Percentiles rank a stretch among this genome's conserved stretches.
phyloP scores from a whole-genome alignment of 37 sponge, comb jelly and placozoan species.

The Aplysina aerophoba region DNA sequence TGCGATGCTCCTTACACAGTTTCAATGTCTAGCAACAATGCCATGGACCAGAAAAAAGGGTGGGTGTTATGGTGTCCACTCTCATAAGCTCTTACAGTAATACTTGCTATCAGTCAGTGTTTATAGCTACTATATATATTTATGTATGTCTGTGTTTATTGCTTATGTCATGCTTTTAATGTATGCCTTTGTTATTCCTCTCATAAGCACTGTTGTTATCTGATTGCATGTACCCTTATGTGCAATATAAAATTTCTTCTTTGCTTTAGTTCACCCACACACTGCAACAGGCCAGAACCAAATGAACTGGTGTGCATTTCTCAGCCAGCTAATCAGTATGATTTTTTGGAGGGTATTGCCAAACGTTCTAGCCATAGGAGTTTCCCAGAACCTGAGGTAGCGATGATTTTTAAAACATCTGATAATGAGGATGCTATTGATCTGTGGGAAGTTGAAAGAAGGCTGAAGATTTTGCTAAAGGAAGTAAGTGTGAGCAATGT shows the following conservation, averaged over 20 bases:
- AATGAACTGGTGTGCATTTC: background rate
- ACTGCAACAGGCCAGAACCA: background rate
- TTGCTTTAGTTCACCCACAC: background rate
- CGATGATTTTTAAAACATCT: conserved; percentile 78
- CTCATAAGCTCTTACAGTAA: too few relatives aligned
- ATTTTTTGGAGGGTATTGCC: conserved; percentile 70
- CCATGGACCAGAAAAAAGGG: too few relatives aligned
- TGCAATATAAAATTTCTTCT: background rate
- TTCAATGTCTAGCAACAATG: too few relatives aligned
- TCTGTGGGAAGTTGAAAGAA: conserved; percentile 68
- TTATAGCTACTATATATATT: too few relatives aligned
- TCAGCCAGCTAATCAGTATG: conserved; percentile 39
- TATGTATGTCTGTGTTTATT: too few relatives aligned
- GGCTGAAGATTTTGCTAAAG: conserved; percentile 52
- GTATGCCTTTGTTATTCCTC: too few relatives aligned
- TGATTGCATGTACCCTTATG: too few relatives aligned
- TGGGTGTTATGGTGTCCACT: too few relatives aligned
- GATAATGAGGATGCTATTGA: conserved; percentile 62
- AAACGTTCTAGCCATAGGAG: conserved; percentile 44
- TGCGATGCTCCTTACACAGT: too few relatives aligned
- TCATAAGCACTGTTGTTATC: too few relatives aligned
- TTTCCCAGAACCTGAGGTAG: conserved; percentile 85
- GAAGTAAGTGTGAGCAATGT: conserved; percentile 42
- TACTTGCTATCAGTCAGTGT: too few relatives aligned
- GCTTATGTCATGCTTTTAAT: too few relatives aligned